Evolutionary conservation across 2,113 vertebrate genomes (phyloP), one percentile per base, ranked within the genome.

Genomic region (Lampris megalopsis): DNA sequence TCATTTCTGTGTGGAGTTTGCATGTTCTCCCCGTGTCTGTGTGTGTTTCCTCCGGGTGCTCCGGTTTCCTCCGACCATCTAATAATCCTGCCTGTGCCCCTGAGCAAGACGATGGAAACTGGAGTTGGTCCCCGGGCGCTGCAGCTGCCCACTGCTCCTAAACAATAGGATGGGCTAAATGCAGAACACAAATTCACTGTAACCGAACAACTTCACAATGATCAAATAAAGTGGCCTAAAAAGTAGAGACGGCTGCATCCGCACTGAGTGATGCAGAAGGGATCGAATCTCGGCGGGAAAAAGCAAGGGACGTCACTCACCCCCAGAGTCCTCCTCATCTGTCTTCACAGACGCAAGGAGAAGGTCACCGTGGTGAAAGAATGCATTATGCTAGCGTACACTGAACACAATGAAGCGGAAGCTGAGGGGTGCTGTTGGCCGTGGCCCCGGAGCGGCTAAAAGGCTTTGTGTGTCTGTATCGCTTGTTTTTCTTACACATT

Each of bases 181-280:
- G 24, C 24, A 24, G 24, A 24, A 24, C 24, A 24, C 24, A 24
- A 24, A 24, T 24, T 24, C 24, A 24, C 24, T 24, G 24, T 24
- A 24, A 24, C 24, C 24, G 24, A 24, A 24, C 24, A 24, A 24
- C 24, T 24, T 24, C 24, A 24, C 24, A 24, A 24, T 24, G 24
- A 24, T 24, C 24, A 24, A 24, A 24, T 24, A 24, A 24, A 24
- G 24, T 24, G 24, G 24, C 24, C 24, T 24, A 61, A 73, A 72
- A 68, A 78, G 81, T 63, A 43, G 5, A 49, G 79, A 84, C 82
- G 82, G 71, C 84, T 78, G 85, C 82, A 84, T 87, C 75, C 5
- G 68, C 84, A 64, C 68, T 87, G 79, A 86, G 73, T 73, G 80
- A 90, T 87, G 77, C 50, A 6, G 57, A 80, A 78, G 61, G 50